phyloP scores from a whole-genome alignment of 2,113 vertebrate genomes.

The Oryctolagus cuniculus region mOryCun1.1 NC_091448.1:36164501-36165000 shows the following conservation, averaged over 20 bases:
- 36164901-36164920: constrained; percentile 36
- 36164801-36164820: neutral
- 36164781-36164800: constrained; percentile 52
- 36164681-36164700: constrained; percentile 12
- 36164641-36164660: neutral
- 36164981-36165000: neutral
- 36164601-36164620: constrained; percentile 51
- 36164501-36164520: constrained; percentile 71
- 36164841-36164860: constrained; percentile 48
- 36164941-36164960: neutral
- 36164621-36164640: neutral
- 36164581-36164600: constrained; percentile 62
- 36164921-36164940: neutral
- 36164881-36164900: constrained; percentile 4
- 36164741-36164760: constrained; percentile 1
- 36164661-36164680: neutral
- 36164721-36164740: neutral
- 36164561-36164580: constrained; percentile 78
- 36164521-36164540: constrained; percentile 82
- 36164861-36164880: constrained; percentile 50
- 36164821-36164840: constrained; percentile 35
- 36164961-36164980: constrained; percentile 51
- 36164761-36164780: neutral
- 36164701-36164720: no score
- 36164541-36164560: constrained; percentile 73